phyloP scores from a whole-genome alignment of 2,888 invertebrate genomes.

The Encarsia formosa region DNA sequence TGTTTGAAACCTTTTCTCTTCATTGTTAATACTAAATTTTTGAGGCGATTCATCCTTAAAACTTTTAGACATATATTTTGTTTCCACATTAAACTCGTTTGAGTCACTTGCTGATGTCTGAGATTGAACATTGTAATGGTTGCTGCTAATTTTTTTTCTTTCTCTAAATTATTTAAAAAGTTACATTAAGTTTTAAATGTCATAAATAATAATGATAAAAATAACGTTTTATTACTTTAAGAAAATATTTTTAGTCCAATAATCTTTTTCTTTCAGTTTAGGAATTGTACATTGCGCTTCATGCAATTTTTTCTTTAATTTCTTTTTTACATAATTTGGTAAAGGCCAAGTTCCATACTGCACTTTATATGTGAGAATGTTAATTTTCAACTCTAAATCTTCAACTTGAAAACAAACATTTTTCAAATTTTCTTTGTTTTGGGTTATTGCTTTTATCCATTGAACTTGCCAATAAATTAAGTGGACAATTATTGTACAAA shows the following conservation, averaged over 20 bases:
- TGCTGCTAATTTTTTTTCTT: too few species aligned
- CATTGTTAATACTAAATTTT: too few species aligned
- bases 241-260: slow-evolving; percentile 41
- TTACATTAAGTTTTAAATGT: too few species aligned
- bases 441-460: slow-evolving; percentile 25
- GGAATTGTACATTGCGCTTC: slow-evolving; percentile 35
- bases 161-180: too few species aligned
- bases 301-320: slow-evolving; percentile 26
- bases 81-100: neutral
- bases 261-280: slow-evolving; percentile 32
- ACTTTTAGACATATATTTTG: neutral
- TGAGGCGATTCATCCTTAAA: too few species aligned
- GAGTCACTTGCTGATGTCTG: neutral
- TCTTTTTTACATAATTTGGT: slow-evolving; percentile 32
- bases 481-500: slow-evolving; percentile 32
- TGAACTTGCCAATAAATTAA: slow-evolving; percentile 33
- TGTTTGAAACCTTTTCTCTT: too few species aligned
- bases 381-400: slow-evolving; percentile 43
- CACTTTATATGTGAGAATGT: slow-evolving; percentile 43
- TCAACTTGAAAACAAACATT: slow-evolving; percentile 38
- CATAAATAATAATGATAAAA: too few species aligned
- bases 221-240: too few species aligned
- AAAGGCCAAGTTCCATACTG: slow-evolving; percentile 45
- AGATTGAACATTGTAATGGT: neutral
- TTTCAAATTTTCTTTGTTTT: slow-evolving; percentile 32